Conservation (phyloP, 2,113 vertebrate genomes). For the Gasterosteus nipponicus region DNA sequence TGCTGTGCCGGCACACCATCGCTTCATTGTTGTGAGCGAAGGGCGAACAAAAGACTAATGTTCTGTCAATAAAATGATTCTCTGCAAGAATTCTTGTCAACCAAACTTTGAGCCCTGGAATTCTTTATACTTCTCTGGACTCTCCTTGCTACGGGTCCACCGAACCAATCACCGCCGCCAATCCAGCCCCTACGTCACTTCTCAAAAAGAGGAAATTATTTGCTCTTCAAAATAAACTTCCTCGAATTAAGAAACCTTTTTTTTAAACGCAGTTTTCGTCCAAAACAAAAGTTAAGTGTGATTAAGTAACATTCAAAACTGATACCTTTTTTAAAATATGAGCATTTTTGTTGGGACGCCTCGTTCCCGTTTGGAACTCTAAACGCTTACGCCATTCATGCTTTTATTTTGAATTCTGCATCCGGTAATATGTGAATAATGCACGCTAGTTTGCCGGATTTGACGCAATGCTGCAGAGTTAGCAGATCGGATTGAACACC, state of each 20-base stretch:
- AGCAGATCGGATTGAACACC: background rate
- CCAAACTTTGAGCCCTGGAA: background rate
- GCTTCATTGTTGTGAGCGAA: background rate
- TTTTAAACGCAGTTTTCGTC: accelerated
- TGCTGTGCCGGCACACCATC: background rate
- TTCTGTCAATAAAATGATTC: background rate
- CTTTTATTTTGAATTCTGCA: slow-evolving; percentile 10
- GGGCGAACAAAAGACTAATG: background rate
- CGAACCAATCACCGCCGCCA: background rate
- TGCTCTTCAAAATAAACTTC: background rate
- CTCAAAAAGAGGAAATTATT: background rate
- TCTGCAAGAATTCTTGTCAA: background rate
- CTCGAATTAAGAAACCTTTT: accelerated
- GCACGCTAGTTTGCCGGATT: accelerated
- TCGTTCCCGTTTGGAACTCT: accelerated
- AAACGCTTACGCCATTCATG: accelerated
- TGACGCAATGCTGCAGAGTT: background rate
- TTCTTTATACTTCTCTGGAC: no score
- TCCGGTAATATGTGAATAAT: slow-evolving; percentile 11
- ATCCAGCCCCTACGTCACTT: background rate
- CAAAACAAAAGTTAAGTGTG: accelerated
- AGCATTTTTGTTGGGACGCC: background rate
- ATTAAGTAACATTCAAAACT: accelerated
- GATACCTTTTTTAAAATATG: accelerated
- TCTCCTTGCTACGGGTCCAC: no score